phyloP scores from a whole-genome alignment of 2,113 vertebrate species.

The Loxodonta africana region DNA sequence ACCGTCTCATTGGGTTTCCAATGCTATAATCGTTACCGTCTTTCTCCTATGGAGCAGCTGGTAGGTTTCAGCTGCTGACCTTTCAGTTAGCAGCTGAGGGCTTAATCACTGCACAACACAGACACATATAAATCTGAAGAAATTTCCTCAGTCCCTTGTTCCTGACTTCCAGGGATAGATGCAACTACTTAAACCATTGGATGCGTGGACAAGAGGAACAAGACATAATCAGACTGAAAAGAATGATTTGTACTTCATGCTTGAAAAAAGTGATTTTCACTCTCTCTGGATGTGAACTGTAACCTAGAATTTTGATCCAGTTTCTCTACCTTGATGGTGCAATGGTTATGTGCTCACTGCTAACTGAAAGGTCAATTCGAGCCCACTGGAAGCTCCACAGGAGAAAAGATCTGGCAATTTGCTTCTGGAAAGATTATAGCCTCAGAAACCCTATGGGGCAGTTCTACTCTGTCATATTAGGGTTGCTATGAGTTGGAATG shows the following conservation, averaged over 20 bases:
- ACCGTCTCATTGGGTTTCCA: too few relatives aligned
- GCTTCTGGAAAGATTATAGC: too few relatives aligned
- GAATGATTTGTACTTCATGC: background rate
- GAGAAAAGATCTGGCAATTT: too few relatives aligned
- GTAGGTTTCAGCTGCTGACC: too few relatives aligned
- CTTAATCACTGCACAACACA: background rate
- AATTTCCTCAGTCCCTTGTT: background rate
- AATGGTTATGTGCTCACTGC: too few relatives aligned
- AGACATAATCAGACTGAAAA: background rate
- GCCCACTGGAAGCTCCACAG: too few relatives aligned
- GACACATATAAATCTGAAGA: background rate
- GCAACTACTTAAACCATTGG: background rate
- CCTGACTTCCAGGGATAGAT: background rate
- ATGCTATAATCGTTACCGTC: too few relatives aligned
- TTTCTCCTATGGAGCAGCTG: too few relatives aligned
- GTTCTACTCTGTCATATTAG: background rate
- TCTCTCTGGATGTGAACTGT: background rate
- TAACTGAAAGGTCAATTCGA: too few relatives aligned
- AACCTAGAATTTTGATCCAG: background rate
- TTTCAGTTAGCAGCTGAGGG: too few relatives aligned
- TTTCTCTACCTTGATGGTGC: background rate
- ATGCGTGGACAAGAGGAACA: fast-evolving
- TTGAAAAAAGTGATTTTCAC: background rate
- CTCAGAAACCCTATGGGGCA: too few relatives aligned
- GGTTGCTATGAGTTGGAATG: background rate